Base-by-base conservation (phyloP, 2,797 vertebrate genomes). In the Premnoplex brunnescens region DNA sequence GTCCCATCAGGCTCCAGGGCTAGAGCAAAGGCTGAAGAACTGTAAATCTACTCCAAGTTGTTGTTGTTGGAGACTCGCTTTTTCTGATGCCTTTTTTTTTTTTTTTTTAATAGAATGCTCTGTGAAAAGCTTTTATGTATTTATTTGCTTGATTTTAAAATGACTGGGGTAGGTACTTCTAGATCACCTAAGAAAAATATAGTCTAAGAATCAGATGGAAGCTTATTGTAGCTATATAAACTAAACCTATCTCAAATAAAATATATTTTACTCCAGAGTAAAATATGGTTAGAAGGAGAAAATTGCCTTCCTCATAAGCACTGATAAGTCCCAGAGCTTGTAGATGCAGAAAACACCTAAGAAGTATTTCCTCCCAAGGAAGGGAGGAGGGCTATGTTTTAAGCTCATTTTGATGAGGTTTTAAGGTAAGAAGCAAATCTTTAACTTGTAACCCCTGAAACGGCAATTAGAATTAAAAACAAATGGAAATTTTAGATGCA, bases 1-100 rank as follows among this genome's bases (percentile, higher is more conserved):
- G 97, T 98, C 98, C 98, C 98, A 98, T 98, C 98, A 98, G 97
- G 97, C 98, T 98, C 64, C 95, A 96, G 98, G 98, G 98, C 97
- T 97, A 94, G 96, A 97, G 97, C 95, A 97, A 96, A 96, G 96
- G 96, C 96, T 97, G 97, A 95, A 96, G 96, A 97, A 97, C 98
- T 98, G 97, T 98, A 98, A 98, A 98, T 98, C 97, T 97, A 97
- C 97, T 98, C 97, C 94, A 96, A 97, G 97, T 96, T 97, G 95
- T 95, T 96, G 95, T 77, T 97, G 91, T 48, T 93, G 92, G 44
- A 88, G 86, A 69, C 69, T 94, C 0, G 22, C 14, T 94, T 92
- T 95, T 69, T 92, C 80, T 77, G 48, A 77, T 39, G 89, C 79
- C 93, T 88, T 78, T 72, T 27, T 30, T 37, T 12, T 63, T 68